A percentile compares a stretch with the other conserved stretches of the same genome.
Conservation (phyloP, 2,797 vertebrate genomes). For the Silurus lanzhouensis region DNA sequence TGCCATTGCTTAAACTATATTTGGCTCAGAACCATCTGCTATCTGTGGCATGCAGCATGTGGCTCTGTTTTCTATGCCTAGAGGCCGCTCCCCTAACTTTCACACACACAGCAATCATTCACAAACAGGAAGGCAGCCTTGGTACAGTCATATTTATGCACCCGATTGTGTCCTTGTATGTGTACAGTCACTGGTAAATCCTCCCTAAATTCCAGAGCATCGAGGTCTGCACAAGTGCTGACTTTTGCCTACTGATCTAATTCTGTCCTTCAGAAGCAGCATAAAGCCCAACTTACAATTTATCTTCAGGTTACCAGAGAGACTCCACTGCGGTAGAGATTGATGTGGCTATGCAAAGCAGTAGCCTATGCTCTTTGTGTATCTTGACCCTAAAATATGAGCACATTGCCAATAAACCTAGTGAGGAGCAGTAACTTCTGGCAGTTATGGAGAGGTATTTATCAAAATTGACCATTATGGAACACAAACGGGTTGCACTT, state of each 20-base stretch:
- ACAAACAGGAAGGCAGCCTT: conserved; percentile 25
- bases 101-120: conserved; percentile 29
- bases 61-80: conserved; percentile 58
- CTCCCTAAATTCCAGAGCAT: conserved; percentile 52
- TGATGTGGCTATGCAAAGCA: conserved; percentile 70
- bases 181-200: conserved; percentile 53
- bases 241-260: conserved; percentile 71
- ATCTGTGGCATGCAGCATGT: conserved; percentile 50
- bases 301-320: conserved; percentile 69
- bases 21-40: neutral
- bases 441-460: neutral
- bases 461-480: neutral
- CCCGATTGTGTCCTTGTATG: conserved; percentile 43
- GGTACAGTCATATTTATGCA: conserved; percentile 15
- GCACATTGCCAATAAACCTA: conserved; percentile 60
- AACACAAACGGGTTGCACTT: neutral
- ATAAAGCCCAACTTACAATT: conserved; percentile 64
- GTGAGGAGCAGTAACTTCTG: conserved; percentile 32
- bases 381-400: conserved; percentile 60
- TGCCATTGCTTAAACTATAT: neutral
- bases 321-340: conserved; percentile 62
- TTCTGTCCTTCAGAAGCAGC: conserved; percentile 73
- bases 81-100: conserved; percentile 29
- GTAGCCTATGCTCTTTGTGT: conserved; percentile 54
- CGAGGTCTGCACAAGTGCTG: conserved; percentile 64